phyloP scores from a whole-genome alignment of 2,888 invertebrate species.

The Iselma pallidipennis region DNA sequence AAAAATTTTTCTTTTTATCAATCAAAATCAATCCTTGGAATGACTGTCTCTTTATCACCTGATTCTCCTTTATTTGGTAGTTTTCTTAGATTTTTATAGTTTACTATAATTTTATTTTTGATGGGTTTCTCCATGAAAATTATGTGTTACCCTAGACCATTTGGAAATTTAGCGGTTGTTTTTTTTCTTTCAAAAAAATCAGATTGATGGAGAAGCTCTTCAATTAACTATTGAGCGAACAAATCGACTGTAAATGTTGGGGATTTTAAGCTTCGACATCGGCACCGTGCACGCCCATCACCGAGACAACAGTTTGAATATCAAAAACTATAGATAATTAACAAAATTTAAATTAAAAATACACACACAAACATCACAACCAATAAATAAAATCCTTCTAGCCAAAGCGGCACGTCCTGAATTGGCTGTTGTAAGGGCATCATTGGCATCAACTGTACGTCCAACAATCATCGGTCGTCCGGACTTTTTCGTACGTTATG shows the following conservation, averaged over 20 bases:
- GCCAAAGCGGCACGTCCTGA: conserved; percentile 65
- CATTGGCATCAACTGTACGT: conserved; percentile 58
- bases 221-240: conserved; percentile 36
- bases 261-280: conserved; percentile 54
- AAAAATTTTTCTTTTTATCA: not conserved
- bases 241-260: conserved; percentile 51
- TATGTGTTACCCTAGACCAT: too few species aligned
- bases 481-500: conserved; percentile 78
- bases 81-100: too few species aligned
- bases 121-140: too few species aligned
- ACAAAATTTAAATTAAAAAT: too few species aligned
- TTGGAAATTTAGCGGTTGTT: not conserved
- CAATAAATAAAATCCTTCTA: conserved; percentile 53
- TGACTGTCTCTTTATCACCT: too few species aligned
- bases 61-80: too few species aligned
- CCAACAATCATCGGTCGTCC: conserved; percentile 77
- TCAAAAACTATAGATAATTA: not conserved
- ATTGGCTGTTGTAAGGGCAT: conserved; percentile 62
- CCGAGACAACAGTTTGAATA: conserved; percentile 55
- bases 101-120: not conserved
- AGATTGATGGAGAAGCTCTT: not conserved
- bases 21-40: too few species aligned
- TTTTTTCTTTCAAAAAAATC: conserved; percentile 1
- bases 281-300: conserved; percentile 56
- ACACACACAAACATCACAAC: too few species aligned